phyloP scores from a whole-genome alignment of 2,888 invertebrate species.

The Abrostola triplasia region DNA sequence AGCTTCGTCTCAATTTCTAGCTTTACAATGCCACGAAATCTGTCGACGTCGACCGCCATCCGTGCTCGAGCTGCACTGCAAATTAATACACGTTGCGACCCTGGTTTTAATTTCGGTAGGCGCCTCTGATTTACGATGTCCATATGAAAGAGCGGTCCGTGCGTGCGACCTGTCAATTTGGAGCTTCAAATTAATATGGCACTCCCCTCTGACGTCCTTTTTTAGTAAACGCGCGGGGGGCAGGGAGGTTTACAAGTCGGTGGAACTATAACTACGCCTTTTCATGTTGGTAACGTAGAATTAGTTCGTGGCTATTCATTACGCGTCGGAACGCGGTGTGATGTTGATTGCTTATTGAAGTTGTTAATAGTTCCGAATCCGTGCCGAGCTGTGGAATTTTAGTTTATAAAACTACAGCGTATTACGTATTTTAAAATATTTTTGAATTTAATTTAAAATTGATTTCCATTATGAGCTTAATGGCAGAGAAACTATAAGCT shows the following conservation, averaged over 20 bases:
- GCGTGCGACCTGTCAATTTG: conserved; percentile 74
- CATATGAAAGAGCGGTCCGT: conserved; percentile 79
- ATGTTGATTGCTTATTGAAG: conserved; percentile 79
- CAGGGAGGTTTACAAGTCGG: conserved; percentile 59
- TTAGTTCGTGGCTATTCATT: conserved; percentile 78
- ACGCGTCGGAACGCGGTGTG: conserved; percentile 70
- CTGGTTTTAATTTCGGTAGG: conserved; percentile 82
- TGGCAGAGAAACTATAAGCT: conserved; percentile 5
- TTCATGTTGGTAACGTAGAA: conserved; percentile 75
- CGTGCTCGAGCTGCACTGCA: conserved; percentile 63
- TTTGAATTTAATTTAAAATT: conserved; percentile 17
- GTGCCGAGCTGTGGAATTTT: conserved; percentile 53
- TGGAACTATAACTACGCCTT: conserved; percentile 70
- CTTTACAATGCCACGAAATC: conserved; percentile 76
- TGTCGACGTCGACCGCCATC: conserved; percentile 73
- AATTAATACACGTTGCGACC: conserved; percentile 79
- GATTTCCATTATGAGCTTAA: conserved; percentile 11
- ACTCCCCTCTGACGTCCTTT: conserved; percentile 53
- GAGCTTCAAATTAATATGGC: conserved; percentile 66
- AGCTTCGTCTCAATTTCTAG: conserved; percentile 71
- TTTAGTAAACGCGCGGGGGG: conserved; percentile 47
- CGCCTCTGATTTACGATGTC: conserved; percentile 82
- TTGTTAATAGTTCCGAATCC: conserved; percentile 72
- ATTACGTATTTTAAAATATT: conserved; percentile 38
- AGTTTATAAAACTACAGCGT: conserved; percentile 43